Percentiles rank a stretch among this genome's conserved stretches.
Conservation (phyloP, 2,797 vertebrate species). For the Phrynocephalus forsythii region DNA sequence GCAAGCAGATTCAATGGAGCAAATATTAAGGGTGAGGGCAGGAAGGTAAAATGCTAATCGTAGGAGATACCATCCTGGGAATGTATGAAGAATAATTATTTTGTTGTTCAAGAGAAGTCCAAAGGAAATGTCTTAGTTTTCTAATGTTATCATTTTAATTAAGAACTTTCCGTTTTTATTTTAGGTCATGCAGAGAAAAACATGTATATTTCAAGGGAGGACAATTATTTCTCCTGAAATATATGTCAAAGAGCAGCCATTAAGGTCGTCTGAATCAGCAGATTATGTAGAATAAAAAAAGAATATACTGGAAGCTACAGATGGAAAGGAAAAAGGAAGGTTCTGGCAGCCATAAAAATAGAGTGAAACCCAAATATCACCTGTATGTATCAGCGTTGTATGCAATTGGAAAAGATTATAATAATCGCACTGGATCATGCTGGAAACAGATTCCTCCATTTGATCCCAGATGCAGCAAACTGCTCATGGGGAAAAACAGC, state of each 20-base stretch:
- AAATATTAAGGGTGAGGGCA: conserved; percentile 15
- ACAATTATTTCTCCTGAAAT: conserved; percentile 50
- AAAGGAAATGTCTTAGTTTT: conserved; percentile 36
- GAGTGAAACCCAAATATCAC: conserved; percentile 39
- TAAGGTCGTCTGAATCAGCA: conserved; percentile 41
- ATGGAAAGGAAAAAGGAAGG: conserved; percentile 24
- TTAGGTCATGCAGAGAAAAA: conserved; percentile 17
- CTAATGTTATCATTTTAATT: conserved; percentile 19
- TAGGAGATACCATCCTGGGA: neutral
- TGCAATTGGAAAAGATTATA: no score
- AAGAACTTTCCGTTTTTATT: conserved; percentile 25
- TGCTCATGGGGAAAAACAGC: no score
- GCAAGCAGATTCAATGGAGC: conserved; percentile 9
- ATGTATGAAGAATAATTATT: conserved; percentile 48
- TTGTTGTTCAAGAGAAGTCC: conserved; percentile 36
- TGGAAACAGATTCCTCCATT: no score
- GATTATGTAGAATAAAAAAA: conserved; percentile 40
- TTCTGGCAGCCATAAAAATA: conserved; percentile 23
- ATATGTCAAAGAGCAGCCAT: conserved; percentile 35
- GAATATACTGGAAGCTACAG: conserved; percentile 20
- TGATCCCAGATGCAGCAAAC: no score
- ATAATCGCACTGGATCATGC: no score
- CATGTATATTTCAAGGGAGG: conserved; percentile 38
- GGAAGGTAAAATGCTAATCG: conserved; percentile 2
- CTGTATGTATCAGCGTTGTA: neutral